These are phyloP conservation scores for Emydocephalus ijimae DNA, from an alignment of 2,113 vertebrate genomes.

Conservation along the genomic window DNA sequence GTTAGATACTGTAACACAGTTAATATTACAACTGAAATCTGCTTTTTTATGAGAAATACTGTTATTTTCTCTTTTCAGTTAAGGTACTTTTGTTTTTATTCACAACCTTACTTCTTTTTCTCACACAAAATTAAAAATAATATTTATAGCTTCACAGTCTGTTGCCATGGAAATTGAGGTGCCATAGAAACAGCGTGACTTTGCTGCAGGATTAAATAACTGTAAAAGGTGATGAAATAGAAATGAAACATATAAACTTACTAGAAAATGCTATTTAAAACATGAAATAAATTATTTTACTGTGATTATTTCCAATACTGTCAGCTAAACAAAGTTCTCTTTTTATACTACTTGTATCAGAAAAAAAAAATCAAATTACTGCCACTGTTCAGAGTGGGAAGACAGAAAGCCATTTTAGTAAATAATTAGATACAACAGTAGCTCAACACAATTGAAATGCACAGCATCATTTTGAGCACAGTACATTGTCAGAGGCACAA, in stretches of 20 bases:
- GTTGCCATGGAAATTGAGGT: constrained; percentile 12
- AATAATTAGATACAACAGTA: neutral
- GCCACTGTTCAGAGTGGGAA: neutral
- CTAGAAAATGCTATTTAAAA: constrained; percentile 4
- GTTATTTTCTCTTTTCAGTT: constrained; percentile 18
- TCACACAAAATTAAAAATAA: constrained; percentile 23
- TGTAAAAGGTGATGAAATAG: constrained; percentile 22
- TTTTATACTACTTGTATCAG: neutral
- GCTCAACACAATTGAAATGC: neutral
- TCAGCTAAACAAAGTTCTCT: neutral
- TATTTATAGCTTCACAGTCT: constrained; percentile 11
- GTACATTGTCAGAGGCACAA: neutral
- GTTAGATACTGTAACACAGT: constrained; percentile 4
- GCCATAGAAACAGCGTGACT: constrained; percentile 4
- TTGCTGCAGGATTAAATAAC: constrained; percentile 26
- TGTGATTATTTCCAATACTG: fast-evolving
- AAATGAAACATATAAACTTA: neutral
- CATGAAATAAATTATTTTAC: neutral
- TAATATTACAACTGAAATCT: neutral
- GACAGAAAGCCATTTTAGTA: neutral
- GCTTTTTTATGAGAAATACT: neutral
- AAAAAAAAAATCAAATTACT: neutral
- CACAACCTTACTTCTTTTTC: constrained; percentile 23
- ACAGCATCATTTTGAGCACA: neutral
- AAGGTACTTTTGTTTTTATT: constrained; percentile 20